Conservation (phyloP, 2,113 vertebrate species). For the Hystrix cristata region DNA sequence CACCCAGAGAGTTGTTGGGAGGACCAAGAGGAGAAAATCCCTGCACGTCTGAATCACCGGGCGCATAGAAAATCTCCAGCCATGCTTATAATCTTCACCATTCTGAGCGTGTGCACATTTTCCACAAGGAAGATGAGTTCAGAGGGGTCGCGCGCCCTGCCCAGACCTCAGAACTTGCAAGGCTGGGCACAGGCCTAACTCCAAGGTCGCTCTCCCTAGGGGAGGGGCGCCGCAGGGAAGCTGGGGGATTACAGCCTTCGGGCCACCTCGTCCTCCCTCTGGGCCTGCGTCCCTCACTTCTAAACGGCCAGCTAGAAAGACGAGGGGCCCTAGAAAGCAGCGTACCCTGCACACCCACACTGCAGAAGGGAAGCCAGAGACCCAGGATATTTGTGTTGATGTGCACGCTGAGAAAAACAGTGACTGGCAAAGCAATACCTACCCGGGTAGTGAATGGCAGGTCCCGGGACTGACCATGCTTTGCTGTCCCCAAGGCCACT, state of each 20-base stretch:
- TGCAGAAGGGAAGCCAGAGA: neutral
- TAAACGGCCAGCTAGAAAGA: neutral
- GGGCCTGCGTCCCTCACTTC: too few species aligned
- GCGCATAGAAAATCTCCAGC: rapidly evolving
- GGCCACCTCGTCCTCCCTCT: rapidly evolving
- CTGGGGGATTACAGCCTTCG: rapidly evolving
- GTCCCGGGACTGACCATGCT: rapidly evolving
- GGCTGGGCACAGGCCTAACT: neutral
- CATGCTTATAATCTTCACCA: rapidly evolving
- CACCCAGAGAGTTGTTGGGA: neutral
- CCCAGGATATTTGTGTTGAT: neutral
- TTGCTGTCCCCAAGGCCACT: too few species aligned
- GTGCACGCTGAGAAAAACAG: neutral
- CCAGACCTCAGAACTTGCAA: too few species aligned
- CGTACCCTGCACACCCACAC: rapidly evolving
- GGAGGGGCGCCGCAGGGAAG: neutral
- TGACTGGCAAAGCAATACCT: rapidly evolving
- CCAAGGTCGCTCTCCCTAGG: neutral
- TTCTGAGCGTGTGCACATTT: neutral
- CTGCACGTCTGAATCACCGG: rapidly evolving
- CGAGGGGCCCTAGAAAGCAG: too few species aligned
- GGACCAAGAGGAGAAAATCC: neutral
- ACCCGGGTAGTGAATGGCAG: too few species aligned
- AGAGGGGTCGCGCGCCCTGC: too few species aligned
- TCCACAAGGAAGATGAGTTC: neutral